These are phyloP conservation scores for Eristalis tenax DNA, from an alignment of 2,888 invertebrate species.

Conservation along the genomic window DNA sequence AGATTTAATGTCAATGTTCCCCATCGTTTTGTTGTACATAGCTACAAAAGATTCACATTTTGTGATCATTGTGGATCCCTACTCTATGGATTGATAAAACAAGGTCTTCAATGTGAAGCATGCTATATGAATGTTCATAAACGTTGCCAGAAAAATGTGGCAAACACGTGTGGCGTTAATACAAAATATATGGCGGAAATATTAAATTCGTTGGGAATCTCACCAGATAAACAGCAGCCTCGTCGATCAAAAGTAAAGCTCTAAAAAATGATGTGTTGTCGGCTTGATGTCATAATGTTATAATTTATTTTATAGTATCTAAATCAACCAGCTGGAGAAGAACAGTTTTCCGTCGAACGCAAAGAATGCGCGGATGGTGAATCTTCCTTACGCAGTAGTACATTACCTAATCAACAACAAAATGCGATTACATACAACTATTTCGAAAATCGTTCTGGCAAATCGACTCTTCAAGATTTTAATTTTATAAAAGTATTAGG, in stretches of 20 bases:
- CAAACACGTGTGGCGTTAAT: constrained; percentile 99
- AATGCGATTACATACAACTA: constrained; percentile 77
- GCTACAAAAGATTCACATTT: constrained; percentile 98
- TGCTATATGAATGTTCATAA: constrained; percentile 99
- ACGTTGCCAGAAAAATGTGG: constrained; percentile 99
- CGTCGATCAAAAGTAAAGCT: constrained; percentile 84
- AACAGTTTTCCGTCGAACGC: constrained; percentile 81
- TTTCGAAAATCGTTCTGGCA: constrained; percentile 81
- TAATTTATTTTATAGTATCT: constrained; percentile 76
- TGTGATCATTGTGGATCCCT: constrained; percentile 99
- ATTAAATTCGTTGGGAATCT: constrained; percentile 94
- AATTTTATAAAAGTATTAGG: constrained; percentile 99
- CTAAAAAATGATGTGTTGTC: neutral
- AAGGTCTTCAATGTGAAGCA: constrained; percentile 98
- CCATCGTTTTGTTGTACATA: constrained; percentile 97
- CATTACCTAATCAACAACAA: constrained; percentile 64
- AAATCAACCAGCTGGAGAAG: constrained; percentile 81
- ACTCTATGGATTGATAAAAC: constrained; percentile 96
- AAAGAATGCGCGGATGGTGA: constrained; percentile 77
- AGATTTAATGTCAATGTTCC: constrained; percentile 99
- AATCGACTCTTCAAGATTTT: constrained; percentile 92
- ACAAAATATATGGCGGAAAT: constrained; percentile 98
- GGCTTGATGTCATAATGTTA: neutral
- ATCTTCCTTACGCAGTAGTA: constrained; percentile 73
- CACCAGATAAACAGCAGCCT: constrained; percentile 90